phyloP scores from a whole-genome alignment of 2,888 invertebrate genomes.

The Hymenopus coronatus region DNA sequence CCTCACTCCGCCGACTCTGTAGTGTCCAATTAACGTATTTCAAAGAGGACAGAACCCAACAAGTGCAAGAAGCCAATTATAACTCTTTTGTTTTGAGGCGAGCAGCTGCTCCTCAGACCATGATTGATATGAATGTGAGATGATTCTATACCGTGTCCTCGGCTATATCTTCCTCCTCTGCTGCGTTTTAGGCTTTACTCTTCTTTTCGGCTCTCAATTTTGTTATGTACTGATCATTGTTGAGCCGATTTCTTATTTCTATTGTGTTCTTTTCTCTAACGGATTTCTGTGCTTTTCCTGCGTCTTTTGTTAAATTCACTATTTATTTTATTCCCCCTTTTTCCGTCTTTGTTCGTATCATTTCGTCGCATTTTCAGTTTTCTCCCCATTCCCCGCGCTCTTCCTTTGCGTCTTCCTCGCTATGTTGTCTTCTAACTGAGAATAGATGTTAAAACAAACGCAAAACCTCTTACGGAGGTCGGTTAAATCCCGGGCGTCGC shows the following conservation, averaged over 20 bases:
- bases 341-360: too few species aligned
- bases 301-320: too few species aligned
- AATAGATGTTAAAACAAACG: too few species aligned
- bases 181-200: background rate
- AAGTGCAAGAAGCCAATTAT: background rate
- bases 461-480: too few species aligned
- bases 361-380: too few species aligned
- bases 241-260: background rate
- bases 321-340: too few species aligned
- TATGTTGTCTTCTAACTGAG: too few species aligned
- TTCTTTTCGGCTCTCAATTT: background rate
- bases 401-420: too few species aligned
- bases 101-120: background rate
- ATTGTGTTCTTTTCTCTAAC: background rate
- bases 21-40: background rate
- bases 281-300: background rate
- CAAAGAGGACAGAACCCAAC: background rate
- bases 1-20: background rate
- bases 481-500: too few species aligned
- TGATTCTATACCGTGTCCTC: too few species aligned
- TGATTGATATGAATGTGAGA: background rate
- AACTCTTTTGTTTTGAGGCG: background rate
- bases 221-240: background rate
- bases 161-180: background rate
- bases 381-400: too few species aligned